Evolutionary conservation across 2,888 invertebrate genomes (phyloP).

Genomic region (Nephrotoma flavescens): DNA sequence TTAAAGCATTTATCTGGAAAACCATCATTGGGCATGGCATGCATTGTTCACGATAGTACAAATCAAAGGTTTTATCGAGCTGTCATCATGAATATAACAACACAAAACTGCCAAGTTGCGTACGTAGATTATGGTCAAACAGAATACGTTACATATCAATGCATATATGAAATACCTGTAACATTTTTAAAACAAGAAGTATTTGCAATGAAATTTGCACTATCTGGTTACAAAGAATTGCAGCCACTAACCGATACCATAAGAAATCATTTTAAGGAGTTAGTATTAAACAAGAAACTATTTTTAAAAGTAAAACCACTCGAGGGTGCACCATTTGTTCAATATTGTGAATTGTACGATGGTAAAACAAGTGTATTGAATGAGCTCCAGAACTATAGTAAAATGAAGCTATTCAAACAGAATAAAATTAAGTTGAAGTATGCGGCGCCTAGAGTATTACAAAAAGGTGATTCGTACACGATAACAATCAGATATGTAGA

Average conservation of each 20-base stretch:
- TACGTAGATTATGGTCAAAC: conserved; percentile 73
- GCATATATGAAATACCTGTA: conserved; percentile 60
- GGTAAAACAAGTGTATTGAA: conserved; percentile 43
- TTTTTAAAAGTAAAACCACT: conserved; percentile 50
- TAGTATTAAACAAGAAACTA: conserved; percentile 47
- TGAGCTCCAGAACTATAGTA: conserved; percentile 28
- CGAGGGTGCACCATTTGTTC: conserved; percentile 55
- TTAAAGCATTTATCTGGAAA: conserved; percentile 47
- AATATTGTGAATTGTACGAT: conserved; percentile 57
- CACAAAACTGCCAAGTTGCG: conserved; percentile 57
- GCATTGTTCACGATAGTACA: conserved; percentile 54
- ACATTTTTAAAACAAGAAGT: conserved; percentile 55
- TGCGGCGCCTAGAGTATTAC: conserved; percentile 20
- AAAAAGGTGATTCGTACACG: conserved; percentile 19
- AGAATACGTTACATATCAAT: conserved; percentile 51
- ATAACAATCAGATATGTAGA: conserved; percentile 30
- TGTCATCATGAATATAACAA: conserved; percentile 56
- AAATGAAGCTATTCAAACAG: conserved; percentile 20
- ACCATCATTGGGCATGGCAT: conserved; percentile 61
- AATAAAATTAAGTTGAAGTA: conserved; percentile 24
- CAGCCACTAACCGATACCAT: conserved; percentile 40
- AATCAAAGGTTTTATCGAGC: conserved; percentile 59
- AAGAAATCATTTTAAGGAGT: conserved; percentile 54
- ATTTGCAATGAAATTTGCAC: conserved; percentile 58
- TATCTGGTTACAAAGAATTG: conserved; percentile 53